These are phyloP conservation scores for Euglossa dilemma DNA, from an alignment of 1,140 invertebrate species.

Conservation along the genomic window DNA sequence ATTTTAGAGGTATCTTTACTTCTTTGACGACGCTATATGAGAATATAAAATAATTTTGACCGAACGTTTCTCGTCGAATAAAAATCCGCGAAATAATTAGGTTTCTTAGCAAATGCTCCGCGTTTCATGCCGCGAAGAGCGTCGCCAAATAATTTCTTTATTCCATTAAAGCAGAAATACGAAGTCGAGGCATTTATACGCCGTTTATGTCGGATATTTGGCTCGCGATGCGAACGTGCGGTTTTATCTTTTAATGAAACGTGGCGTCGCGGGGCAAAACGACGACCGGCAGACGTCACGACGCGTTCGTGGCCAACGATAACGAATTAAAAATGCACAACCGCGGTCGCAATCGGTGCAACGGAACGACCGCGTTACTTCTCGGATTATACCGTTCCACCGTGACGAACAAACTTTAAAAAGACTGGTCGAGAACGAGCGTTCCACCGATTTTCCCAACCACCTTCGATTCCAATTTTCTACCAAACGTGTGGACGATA, in stretches of 20 bases:
- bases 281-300: slow-evolving; percentile 5
- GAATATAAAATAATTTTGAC: too few species aligned
- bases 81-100: not conserved
- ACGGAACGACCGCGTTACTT: not conserved
- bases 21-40: too few species aligned
- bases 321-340: slow-evolving; percentile 23
- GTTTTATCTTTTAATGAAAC: slow-evolving; percentile 44
- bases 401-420: not conserved
- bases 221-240: not conserved
- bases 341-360: not conserved
- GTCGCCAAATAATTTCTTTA: slow-evolving; percentile 1
- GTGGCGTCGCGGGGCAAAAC: not conserved
- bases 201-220: slow-evolving; percentile 1
- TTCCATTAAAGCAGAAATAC: not conserved
- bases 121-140: too few species aligned
- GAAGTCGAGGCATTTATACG: not conserved
- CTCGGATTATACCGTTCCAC: not conserved
- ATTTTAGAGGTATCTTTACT: too few species aligned
- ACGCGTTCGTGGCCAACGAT: slow-evolving; percentile 11
- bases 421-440: not conserved
- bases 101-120: too few species aligned
- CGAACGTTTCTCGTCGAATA: too few species aligned
- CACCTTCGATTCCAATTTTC: too few species aligned
- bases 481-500: too few species aligned
- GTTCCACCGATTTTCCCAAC: too few species aligned